These are phyloP conservation scores for Lasioglossum calceatum DNA, from an alignment of 2,888 invertebrate genomes.

Conservation along the genomic window DNA sequence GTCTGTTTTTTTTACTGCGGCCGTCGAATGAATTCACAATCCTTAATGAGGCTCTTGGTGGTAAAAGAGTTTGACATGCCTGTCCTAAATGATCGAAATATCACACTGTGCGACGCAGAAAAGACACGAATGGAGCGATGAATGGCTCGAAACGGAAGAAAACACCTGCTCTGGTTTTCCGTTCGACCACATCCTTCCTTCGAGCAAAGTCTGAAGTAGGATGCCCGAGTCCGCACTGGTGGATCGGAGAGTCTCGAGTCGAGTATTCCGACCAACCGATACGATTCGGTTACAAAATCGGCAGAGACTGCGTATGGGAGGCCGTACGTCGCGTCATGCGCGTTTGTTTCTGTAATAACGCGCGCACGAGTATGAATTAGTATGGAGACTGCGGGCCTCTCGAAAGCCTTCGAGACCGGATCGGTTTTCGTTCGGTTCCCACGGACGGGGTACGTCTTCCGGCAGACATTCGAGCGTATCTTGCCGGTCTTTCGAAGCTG, in stretches of 20 bases:
- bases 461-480: background rate
- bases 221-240: conserved; percentile 19
- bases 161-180: conserved; percentile 34
- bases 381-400: conserved; percentile 16
- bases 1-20: too few relatives aligned
- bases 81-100: too few relatives aligned
- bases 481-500: background rate
- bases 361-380: background rate
- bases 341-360: background rate
- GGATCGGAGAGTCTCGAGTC: background rate
- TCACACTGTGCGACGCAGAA: background rate
- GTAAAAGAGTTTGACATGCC: too few relatives aligned
- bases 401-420: conserved; percentile 72
- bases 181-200: conserved; percentile 83
- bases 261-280: background rate
- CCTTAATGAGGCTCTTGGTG: too few relatives aligned
- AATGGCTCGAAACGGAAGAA: background rate
- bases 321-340: conserved; percentile 10
- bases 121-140: background rate
- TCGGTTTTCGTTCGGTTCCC: conserved; percentile 81
- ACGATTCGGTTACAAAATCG: background rate
- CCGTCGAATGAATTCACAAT: too few relatives aligned
- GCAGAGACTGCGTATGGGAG: conserved; percentile 11
- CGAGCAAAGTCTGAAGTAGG: conserved; percentile 53
- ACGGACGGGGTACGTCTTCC: conserved; percentile 70